Evolutionary conservation across 2,888 invertebrate genomes (phyloP), one percentile per base, ranked within the genome.

Genomic region (Protodeltote pygarga): DNA sequence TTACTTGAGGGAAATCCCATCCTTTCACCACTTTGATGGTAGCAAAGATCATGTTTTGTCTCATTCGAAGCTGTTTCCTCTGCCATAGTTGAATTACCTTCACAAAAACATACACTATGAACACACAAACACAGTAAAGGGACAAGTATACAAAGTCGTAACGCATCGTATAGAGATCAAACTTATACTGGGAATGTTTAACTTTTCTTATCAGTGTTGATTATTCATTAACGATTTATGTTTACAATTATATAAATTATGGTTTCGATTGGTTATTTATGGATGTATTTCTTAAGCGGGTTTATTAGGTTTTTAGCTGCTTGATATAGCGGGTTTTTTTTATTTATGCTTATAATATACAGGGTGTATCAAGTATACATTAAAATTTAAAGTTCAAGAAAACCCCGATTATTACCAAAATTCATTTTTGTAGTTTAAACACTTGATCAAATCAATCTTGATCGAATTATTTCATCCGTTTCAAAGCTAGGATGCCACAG

Each of bases 11-110:
- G 80, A 97, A 94, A 73, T 95, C 95, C 95, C 95, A 95, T 63
- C 95, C 95, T 88, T 98, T 97, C 24, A 99, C 98, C 9, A 98
- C 98, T 81, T 98, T 97, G 84, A 99, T 99, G 50, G 99, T 99
- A 17, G 99, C 98, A 78, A 99, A 98, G 70, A 99, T 98, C 98
- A 99, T 99, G 85, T 98, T 98, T 86, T 98, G 98, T 8, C 98
- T 91, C 93, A 99, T 95, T 59, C 98, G 94, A 49, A 98, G 93
- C 80, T 99, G 98, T 81, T 98, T 98, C 88, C 98, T 96, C 84
- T 98, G 98, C 98, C 99, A 99, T 51, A 99, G 91, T 34, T 96
- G 96, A 32, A 98, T 95, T 32, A 97, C 93, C 92, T 71, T 51
- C 3, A 54, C 10, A 34, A 33, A 58, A 14, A 27, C 17, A 37